Evolutionary conservation across 2,797 vertebrate species (phyloP).

Genomic region (Tiaroga cobitis): DNA sequence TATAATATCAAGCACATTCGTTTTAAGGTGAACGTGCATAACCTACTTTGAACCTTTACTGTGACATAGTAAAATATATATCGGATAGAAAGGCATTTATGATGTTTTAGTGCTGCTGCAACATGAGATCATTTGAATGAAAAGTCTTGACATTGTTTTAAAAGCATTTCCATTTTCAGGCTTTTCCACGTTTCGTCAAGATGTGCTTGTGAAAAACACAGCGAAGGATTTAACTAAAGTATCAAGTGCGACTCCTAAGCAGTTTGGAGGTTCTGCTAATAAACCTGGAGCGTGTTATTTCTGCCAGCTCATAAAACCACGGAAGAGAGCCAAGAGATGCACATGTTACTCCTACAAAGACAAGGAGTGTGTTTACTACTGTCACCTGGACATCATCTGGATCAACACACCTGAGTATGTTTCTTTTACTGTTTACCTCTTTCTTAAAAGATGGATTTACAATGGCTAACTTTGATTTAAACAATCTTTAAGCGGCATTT

Average conservation of each 20-base stretch:
- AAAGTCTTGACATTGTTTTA: background rate
- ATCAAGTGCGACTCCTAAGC: background rate
- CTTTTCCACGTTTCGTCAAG: conserved; percentile 41
- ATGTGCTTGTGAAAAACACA: conserved; percentile 57
- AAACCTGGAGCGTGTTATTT: conserved; percentile 18
- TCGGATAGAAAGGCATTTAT: background rate
- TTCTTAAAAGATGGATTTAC: background rate
- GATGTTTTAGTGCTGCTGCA: background rate
- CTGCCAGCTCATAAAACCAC: conserved; percentile 50
- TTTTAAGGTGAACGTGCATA: background rate
- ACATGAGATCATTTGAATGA: background rate
- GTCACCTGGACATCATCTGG: conserved; percentile 97
- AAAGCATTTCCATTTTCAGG: background rate
- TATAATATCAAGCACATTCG: background rate
- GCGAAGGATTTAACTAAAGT: background rate
- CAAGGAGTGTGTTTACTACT: conserved; percentile 96
- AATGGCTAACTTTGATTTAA: background rate
- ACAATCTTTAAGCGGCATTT: background rate
- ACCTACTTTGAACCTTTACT: background rate
- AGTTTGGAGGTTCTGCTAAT: background rate
- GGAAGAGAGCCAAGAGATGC: conserved; percentile 81
- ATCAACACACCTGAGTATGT: conserved; percentile 96
- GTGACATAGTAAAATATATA: background rate
- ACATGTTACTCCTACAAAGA: conserved; percentile 94
- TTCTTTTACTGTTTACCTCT: background rate